phyloP scores from a whole-genome alignment of 2,113 vertebrate species.

The Trematocara nigrifrons region DNA sequence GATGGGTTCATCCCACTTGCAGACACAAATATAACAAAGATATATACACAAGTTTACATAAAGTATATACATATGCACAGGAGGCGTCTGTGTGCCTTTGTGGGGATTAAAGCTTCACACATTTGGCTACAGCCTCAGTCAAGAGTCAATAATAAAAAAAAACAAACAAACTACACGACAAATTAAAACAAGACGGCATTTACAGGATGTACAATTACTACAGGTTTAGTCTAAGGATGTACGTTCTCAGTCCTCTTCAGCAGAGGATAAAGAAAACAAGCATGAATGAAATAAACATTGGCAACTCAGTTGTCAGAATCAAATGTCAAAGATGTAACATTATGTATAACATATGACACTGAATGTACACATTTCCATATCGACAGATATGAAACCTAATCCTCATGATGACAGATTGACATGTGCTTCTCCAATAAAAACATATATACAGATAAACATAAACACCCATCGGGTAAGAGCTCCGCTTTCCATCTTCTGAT shows the following conservation, averaged over 20 bases:
- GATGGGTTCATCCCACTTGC: constrained; percentile 4
- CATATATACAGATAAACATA: neutral
- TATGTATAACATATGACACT: constrained; percentile 63
- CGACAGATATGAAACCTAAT: constrained; percentile 35
- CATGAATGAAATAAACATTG: neutral
- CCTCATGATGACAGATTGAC: neutral
- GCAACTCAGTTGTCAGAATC: constrained; percentile 21
- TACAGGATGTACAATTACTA: constrained; percentile 33
- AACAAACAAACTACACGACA: neutral
- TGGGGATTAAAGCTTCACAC: constrained; percentile 46
- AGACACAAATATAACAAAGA: constrained; percentile 51
- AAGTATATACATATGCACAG: constrained; percentile 64
- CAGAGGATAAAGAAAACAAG: neutral
- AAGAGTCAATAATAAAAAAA: neutral
- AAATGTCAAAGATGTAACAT: constrained; percentile 15
- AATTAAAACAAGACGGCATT: constrained; percentile 11
- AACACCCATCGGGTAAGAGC: neutral
- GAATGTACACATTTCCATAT: constrained; percentile 49
- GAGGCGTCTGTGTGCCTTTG: constrained; percentile 12
- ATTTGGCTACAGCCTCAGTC: constrained; percentile 46
- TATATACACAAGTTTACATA: constrained; percentile 64
- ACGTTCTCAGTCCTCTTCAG: neutral
- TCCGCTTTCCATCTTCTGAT: neutral
- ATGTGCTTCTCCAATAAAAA: neutral
- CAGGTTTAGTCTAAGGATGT: neutral